Conservation (phyloP, 2,888 invertebrate species). For the Resseliella maxima region DNA sequence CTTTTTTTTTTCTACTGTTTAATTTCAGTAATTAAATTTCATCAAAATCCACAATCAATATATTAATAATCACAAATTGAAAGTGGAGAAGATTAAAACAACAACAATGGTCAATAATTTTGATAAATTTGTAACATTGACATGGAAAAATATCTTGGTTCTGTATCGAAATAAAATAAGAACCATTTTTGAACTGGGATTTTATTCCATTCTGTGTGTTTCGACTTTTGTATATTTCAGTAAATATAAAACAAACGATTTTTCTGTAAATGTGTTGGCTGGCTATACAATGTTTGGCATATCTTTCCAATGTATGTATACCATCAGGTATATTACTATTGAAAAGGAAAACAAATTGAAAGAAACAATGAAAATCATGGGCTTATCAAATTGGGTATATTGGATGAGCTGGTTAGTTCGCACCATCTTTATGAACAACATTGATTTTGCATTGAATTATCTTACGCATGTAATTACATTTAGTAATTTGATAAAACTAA, state of each 20-base stretch:
- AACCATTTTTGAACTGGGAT: conserved; percentile 72
- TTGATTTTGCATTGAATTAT: too few relatives aligned
- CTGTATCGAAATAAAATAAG: conserved; percentile 79
- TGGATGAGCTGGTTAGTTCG: conserved; percentile 83
- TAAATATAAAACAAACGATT: neutral
- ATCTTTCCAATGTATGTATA: neutral
- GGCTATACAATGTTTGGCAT: conserved; percentile 80
- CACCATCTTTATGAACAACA: conserved; percentile 70
- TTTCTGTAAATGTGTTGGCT: conserved; percentile 73
- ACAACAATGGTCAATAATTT: neutral
- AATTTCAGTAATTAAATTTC: too few relatives aligned
- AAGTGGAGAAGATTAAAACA: too few relatives aligned
- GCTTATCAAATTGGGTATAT: conserved; percentile 80
- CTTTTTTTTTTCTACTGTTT: too few relatives aligned
- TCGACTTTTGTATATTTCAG: neutral
- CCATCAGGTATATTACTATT: conserved; percentile 61
- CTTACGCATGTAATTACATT: too few relatives aligned
- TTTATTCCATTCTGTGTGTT: conserved; percentile 58
- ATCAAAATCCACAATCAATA: too few relatives aligned
- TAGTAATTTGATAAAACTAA: conserved; percentile 72
- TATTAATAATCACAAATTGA: too few relatives aligned
- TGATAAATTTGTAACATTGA: conserved; percentile 74
- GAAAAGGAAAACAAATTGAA: conserved; percentile 61
- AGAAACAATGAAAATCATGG: conserved; percentile 91
- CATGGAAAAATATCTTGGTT: conserved; percentile 81